phyloP scores from a whole-genome alignment of 1,140 invertebrate species.

The Orchestia grillus region DNA sequence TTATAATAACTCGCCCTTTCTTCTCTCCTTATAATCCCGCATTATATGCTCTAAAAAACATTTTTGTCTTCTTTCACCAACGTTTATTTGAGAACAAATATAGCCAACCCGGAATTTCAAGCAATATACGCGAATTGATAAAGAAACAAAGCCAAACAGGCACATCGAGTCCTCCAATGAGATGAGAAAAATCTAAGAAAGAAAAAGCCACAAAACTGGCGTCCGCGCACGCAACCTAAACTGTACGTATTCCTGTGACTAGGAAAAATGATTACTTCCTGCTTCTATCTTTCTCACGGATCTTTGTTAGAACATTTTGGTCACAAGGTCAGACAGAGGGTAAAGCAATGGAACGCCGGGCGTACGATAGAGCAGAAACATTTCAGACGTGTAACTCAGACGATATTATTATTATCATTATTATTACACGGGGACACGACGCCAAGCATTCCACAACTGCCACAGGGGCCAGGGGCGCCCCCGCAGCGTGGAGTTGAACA shows the following conservation, averaged over 20 bases:
- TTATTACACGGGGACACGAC: not conserved
- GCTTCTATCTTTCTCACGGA: not conserved
- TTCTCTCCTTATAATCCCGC: not conserved
- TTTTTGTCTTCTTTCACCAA: not conserved
- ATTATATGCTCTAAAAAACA: not conserved
- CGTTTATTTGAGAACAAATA: not conserved
- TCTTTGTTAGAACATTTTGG: not conserved
- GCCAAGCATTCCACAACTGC: not conserved
- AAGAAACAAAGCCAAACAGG: not conserved
- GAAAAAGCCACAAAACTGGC: not conserved
- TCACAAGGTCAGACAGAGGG: not conserved
- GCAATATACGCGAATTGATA: not conserved
- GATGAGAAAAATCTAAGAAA: not conserved
- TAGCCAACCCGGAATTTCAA: not conserved
- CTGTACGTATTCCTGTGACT: not conserved
- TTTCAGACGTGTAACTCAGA: not conserved
- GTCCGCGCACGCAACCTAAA: not conserved
- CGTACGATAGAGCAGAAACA: not conserved
- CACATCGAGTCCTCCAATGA: not conserved
- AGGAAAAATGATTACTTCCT: not conserved
- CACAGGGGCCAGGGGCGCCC: not conserved
- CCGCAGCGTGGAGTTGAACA: not conserved
- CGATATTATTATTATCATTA: not conserved
- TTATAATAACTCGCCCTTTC: not conserved
- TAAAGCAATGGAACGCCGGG: not conserved